These are phyloP conservation scores for Procambarus virginalis DNA, from an alignment of 1,140 invertebrate species.

Conservation along the genomic window DNA sequence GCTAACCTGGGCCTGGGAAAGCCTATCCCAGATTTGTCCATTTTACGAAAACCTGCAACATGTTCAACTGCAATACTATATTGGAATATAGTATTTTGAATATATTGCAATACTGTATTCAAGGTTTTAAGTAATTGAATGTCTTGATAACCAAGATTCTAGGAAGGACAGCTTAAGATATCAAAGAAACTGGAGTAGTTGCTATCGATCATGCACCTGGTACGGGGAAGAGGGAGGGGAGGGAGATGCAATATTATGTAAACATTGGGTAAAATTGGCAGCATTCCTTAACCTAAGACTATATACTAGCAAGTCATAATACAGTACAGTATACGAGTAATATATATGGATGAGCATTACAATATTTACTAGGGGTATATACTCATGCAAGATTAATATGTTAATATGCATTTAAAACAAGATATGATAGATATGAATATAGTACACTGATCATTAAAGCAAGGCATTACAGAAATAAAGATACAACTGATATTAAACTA, in stretches of 20 bases:
- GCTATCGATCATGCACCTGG: background rate
- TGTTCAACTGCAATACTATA: too few species aligned
- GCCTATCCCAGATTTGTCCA: too few species aligned
- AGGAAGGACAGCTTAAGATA: background rate
- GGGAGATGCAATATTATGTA: background rate
- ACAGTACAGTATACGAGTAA: background rate
- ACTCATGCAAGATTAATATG: conserved; percentile 10
- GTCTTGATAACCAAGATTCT: background rate
- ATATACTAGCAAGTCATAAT: background rate
- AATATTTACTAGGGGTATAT: background rate
- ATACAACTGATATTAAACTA: background rate
- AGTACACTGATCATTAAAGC: background rate
- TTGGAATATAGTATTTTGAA: too few species aligned
- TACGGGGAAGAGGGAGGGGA: background rate
- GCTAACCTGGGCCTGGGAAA: too few species aligned
- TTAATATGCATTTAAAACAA: background rate
- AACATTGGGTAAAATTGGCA: background rate
- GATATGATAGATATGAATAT: background rate
- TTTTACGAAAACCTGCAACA: too few species aligned
- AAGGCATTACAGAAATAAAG: background rate
- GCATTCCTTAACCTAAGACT: background rate
- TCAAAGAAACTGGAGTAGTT: background rate
- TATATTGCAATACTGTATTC: background rate
- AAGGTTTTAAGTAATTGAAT: background rate
- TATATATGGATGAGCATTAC: background rate